Percentiles rank a stretch among this genome's conserved stretches.
These are phyloP conservation scores for Varanus salvator DNA, from an alignment of 2,113 vertebrate species.

Conservation along the genomic window DNA sequence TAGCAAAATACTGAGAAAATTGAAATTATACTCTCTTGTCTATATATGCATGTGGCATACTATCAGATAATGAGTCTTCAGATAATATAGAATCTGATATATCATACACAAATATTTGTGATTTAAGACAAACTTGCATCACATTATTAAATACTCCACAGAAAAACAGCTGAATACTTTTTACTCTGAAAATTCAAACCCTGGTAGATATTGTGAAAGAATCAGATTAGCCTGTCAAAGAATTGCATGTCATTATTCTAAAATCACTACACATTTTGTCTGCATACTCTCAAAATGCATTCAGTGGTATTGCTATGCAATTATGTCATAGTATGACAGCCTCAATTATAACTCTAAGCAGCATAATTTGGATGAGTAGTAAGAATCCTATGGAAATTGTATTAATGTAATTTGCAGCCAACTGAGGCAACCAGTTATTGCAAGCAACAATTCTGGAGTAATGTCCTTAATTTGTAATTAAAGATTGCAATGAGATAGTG, in stretches of 20 bases:
- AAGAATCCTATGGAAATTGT: not conserved
- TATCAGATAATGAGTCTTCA: not conserved
- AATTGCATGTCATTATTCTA: slow-evolving; percentile 25
- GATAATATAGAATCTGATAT: not conserved
- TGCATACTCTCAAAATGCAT: not conserved
- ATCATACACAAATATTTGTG: not conserved
- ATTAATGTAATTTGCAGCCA: slow-evolving; percentile 8
- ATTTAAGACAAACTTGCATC: not conserved
- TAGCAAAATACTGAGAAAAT: not conserved
- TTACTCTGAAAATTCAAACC: not conserved
- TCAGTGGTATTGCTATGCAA: slow-evolving; percentile 15
- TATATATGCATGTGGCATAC: not conserved
- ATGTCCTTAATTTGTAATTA: slow-evolving; percentile 28
- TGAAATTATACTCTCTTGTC: not conserved
- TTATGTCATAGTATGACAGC: not conserved
- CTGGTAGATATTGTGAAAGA: not conserved
- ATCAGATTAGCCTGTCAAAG: slow-evolving; percentile 15
- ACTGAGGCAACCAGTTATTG: slow-evolving; percentile 2
- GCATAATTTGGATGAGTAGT: not conserved
- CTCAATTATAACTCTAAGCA: not conserved
- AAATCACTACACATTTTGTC: slow-evolving; percentile 22
- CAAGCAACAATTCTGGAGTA: slow-evolving; percentile 37
- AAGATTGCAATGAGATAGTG: slow-evolving; percentile 38
- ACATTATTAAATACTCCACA: not conserved
- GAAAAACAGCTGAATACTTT: slow-evolving; percentile 11